These are phyloP conservation scores for Urophycis tenuis DNA, from an alignment of 2,797 vertebrate genomes.

Conservation along the genomic window DNA sequence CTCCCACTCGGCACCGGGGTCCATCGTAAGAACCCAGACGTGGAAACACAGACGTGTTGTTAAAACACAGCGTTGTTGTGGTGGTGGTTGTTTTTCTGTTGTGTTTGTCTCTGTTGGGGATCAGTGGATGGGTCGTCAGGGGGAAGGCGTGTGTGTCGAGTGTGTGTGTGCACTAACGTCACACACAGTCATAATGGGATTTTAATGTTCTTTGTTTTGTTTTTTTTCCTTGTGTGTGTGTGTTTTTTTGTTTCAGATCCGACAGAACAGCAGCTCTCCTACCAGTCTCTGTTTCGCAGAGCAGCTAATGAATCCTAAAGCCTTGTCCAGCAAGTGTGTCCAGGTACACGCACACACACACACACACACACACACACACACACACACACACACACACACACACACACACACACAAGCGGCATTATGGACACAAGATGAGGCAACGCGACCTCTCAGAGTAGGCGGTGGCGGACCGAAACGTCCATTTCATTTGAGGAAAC, in stretches of 20 bases:
- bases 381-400: too few relatives aligned
- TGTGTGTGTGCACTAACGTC: not conserved
- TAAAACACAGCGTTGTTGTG: not conserved
- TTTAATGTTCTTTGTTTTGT: too few relatives aligned
- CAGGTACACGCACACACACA: conserved; percentile 75
- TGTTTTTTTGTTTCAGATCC: conserved; percentile 68
- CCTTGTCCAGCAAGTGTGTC: conserved; percentile 86
- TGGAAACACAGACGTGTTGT: conserved; percentile 54
- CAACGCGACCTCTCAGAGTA: not conserved
- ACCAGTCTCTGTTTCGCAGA: conserved; percentile 91
- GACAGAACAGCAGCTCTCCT: conserved; percentile 96
- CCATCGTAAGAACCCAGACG: conserved; percentile 68
- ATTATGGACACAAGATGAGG: not conserved
- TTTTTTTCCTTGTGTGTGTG: too few relatives aligned
- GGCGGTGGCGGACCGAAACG: not conserved
- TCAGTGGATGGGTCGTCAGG: not conserved
- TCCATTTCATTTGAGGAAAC: too few relatives aligned
- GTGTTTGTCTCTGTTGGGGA: not conserved
- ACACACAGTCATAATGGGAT: not conserved
- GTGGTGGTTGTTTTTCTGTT: not conserved
- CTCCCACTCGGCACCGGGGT: conserved; percentile 92
- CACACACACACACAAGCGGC: too few relatives aligned
- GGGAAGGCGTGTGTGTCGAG: not conserved
- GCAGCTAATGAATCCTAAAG: conserved; percentile 84
- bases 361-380: too few relatives aligned